Conservation (phyloP, 2,797 vertebrate species). For the Smutsia gigantea region DNA sequence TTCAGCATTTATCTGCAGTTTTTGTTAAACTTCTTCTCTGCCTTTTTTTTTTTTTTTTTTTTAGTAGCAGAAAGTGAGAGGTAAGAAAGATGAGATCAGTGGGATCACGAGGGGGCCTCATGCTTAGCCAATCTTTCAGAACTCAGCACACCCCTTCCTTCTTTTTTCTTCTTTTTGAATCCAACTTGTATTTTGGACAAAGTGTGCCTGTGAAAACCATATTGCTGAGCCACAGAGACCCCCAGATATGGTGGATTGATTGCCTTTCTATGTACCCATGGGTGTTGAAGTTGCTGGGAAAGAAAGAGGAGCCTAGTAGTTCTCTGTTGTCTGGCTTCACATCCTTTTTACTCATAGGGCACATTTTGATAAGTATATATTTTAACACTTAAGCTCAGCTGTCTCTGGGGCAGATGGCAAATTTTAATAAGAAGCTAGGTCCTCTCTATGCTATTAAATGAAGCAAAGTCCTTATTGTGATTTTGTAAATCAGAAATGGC, state of each 20-base stretch:
- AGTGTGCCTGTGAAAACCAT: neutral
- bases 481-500: constrained; percentile 41
- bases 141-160: neutral
- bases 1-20: neutral
- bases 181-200: neutral
- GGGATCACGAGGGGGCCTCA: neutral
- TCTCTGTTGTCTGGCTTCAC: neutral
- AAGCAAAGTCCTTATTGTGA: neutral
- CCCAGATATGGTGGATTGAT: neutral
- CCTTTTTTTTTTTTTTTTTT: neutral
- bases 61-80: neutral
- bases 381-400: neutral
- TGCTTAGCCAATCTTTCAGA: neutral
- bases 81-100: neutral
- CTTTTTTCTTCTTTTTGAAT: neutral
- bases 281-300: neutral
- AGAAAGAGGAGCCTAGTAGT: neutral
- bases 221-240: neutral
- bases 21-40: neutral
- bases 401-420: neutral
- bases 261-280: neutral
- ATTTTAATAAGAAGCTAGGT: neutral
- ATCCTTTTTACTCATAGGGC: neutral
- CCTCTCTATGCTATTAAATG: neutral
- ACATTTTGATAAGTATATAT: neutral